phyloP scores from a whole-genome alignment of 2,113 vertebrate species.

The Rana temporaria region DNA sequence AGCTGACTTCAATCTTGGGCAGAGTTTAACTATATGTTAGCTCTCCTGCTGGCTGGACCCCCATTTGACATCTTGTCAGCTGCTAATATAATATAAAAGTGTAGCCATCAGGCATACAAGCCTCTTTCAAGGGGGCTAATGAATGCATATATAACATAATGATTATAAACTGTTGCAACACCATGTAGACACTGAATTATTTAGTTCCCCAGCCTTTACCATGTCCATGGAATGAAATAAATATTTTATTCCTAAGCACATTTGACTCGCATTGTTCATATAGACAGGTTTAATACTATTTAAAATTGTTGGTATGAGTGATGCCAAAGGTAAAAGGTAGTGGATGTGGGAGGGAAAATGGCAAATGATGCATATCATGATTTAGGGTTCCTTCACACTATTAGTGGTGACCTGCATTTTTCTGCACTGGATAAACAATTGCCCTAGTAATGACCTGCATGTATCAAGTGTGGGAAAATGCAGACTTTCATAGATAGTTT shows the following conservation, averaged over 20 bases:
- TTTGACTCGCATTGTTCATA: slow-evolving; percentile 20
- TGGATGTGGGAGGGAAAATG: neutral
- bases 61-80: slow-evolving; percentile 56
- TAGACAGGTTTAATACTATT: neutral
- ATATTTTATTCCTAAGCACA: slow-evolving; percentile 43
- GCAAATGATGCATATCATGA: neutral
- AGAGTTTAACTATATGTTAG: slow-evolving; percentile 56
- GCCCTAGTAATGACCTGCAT: too few species aligned
- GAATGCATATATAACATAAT: slow-evolving; percentile 48
- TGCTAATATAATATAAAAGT: slow-evolving; percentile 50
- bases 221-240: slow-evolving; percentile 25
- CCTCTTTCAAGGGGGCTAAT: slow-evolving; percentile 42
- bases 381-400: neutral
- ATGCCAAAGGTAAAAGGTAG: neutral
- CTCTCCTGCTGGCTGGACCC: slow-evolving; percentile 55
- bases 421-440: too few species aligned
- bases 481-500: too few species aligned
- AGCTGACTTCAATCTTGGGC: slow-evolving; percentile 55
- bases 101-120: slow-evolving; percentile 53
- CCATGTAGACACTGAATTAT: slow-evolving; percentile 50
- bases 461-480: too few species aligned
- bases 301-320: neutral
- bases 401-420: too few species aligned
- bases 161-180: slow-evolving; percentile 49
- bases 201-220: slow-evolving; percentile 33